Percentiles rank a stretch among this genome's conserved stretches.
phyloP scores from a whole-genome alignment of 2,797 vertebrate species.

The Parambassis ranga region DNA sequence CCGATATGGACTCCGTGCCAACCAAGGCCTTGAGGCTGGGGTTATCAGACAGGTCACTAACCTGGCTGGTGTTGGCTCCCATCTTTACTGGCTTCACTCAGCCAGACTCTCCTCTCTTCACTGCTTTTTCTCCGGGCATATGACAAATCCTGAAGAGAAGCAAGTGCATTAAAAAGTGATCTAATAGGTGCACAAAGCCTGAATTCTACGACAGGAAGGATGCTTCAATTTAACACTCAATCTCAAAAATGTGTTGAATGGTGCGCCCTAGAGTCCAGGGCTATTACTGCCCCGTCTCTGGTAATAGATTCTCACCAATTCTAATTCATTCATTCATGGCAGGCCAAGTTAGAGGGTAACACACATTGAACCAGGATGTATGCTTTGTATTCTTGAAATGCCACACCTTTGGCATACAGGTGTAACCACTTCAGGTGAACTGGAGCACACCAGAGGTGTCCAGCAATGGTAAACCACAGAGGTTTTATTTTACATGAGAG shows the following conservation, averaged over 20 bases:
- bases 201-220: too few relatives aligned
- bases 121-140: slow-evolving; percentile 41
- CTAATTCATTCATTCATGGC: neutral
- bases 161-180: neutral
- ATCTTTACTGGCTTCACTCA: slow-evolving; percentile 79
- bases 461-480: neutral
- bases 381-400: neutral
- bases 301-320: neutral
- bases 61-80: slow-evolving; percentile 95
- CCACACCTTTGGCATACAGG: slow-evolving; percentile 67
- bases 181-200: too few relatives aligned
- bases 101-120: slow-evolving; percentile 57
- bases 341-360: slow-evolving; percentile 1
- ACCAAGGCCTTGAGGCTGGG: slow-evolving; percentile 88
- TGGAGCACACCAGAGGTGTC: neutral
- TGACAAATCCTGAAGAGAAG: slow-evolving; percentile 31
- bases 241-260: neutral
- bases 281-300: too few relatives aligned
- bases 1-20: slow-evolving; percentile 88
- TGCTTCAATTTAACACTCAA: too few relatives aligned
- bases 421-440: neutral
- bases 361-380: slow-evolving; percentile 40
- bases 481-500: rapidly evolving
- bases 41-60: slow-evolving; percentile 91
- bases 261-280: too few relatives aligned